A percentile compares a stretch with the other conserved stretches of the same genome.
These are phyloP conservation scores for Nephrotoma flavescens DNA, from an alignment of 2,888 invertebrate species.

Conservation along the genomic window DNA sequence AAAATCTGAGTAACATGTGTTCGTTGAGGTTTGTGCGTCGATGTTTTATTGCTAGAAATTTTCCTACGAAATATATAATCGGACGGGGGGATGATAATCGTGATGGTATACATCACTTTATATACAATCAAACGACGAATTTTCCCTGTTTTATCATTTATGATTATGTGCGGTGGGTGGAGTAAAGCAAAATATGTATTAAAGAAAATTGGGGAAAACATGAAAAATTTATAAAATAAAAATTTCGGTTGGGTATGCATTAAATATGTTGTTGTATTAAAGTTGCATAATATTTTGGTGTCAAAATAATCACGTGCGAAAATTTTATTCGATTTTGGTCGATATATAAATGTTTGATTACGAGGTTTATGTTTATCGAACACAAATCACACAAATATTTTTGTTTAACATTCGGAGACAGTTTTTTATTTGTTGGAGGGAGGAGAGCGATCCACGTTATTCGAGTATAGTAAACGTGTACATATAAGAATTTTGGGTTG, in stretches of 20 bases:
- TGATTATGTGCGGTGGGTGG: background rate
- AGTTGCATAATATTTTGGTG: background rate
- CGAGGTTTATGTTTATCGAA: background rate
- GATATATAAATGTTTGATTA: background rate
- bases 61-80: background rate
- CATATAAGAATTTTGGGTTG: background rate
- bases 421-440: background rate
- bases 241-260: background rate
- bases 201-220: background rate
- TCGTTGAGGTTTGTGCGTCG: background rate
- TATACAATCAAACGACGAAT: background rate
- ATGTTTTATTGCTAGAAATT: background rate
- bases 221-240: background rate
- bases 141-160: background rate
- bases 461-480: background rate
- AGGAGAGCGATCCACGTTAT: too few species aligned
- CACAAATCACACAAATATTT: background rate
- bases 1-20: background rate
- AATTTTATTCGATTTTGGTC: background rate
- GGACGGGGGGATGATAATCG: background rate
- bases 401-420: background rate
- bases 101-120: background rate
- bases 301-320: background rate
- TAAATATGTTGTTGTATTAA: background rate
- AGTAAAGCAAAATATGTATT: background rate